Evolutionary conservation across 1,140 invertebrate species (phyloP).

Genomic region (Apolygus lucorum): DNA sequence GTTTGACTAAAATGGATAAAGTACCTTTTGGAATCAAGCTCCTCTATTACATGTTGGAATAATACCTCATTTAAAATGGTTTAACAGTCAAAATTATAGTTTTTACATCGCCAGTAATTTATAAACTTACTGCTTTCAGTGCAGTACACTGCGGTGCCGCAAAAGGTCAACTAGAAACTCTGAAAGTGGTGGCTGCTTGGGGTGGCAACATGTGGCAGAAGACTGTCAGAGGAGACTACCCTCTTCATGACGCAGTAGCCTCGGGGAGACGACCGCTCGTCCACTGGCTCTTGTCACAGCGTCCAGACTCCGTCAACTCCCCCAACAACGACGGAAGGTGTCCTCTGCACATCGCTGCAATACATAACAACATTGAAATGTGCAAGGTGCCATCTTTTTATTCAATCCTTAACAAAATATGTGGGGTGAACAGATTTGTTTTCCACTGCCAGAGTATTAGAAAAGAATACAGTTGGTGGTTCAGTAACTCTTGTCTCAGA

Average conservation of each 20-base stretch:
- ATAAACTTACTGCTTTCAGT: constrained; percentile 42
- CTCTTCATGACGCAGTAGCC: constrained; percentile 88
- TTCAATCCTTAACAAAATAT: background rate
- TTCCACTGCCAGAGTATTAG: no score
- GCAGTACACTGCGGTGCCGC: constrained; percentile 82
- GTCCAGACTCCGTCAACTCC: constrained; percentile 75
- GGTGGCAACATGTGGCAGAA: constrained; percentile 85
- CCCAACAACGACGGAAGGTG: constrained; percentile 88
- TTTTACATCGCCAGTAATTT: no score
- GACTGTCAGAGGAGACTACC: constrained; percentile 83
- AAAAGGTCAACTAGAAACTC: constrained; percentile 83
- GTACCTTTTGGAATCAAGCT: no score
- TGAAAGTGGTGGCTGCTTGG: constrained; percentile 65
- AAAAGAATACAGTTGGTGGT: no score
- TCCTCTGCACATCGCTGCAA: constrained; percentile 85
- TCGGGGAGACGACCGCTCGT: constrained; percentile 81
- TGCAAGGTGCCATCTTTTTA: constrained; percentile 56
- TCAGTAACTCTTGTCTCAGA: no score
- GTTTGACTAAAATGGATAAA: no score
- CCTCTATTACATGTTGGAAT: no score
- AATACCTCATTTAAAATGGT: no score
- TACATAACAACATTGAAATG: constrained; percentile 88
- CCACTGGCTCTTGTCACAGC: constrained; percentile 72
- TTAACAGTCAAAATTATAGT: no score
- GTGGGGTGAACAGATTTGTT: background rate